Percentiles rank a stretch among this genome's conserved stretches.
Evolutionary conservation across 1,140 invertebrate genomes (phyloP).

Genomic region (Drosophila triauraria): DNA sequence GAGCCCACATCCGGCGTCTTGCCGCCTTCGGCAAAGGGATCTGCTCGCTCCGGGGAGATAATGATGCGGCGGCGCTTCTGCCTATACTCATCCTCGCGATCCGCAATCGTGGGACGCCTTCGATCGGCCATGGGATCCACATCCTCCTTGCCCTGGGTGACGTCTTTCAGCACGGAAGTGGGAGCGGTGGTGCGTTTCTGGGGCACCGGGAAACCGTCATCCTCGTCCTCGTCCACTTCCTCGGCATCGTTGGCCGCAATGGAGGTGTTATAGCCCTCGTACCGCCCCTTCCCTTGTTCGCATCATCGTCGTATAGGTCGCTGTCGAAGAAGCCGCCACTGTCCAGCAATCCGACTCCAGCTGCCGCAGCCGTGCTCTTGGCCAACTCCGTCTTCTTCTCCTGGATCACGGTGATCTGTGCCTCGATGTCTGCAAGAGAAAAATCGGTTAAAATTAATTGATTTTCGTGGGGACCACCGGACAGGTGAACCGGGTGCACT

Average conservation of each 20-base stretch:
- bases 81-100: conserved; percentile 98
- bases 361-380: conserved; percentile 87
- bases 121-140: conserved; percentile 98
- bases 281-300: conserved; percentile 89
- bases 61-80: conserved; percentile 94
- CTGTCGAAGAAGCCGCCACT: conserved; percentile 94
- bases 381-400: conserved; percentile 92
- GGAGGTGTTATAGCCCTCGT: conserved; percentile 97
- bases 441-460: conserved; percentile 39
- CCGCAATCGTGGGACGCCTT: conserved; percentile 95
- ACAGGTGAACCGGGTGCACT: conserved; percentile 12
- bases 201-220: conserved; percentile 89
- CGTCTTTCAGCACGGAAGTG: conserved; percentile 94
- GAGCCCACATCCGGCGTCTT: conserved; percentile 98
- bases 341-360: conserved; percentile 94
- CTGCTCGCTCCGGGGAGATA: conserved; percentile 97
- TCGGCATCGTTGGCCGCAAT: conserved; percentile 96
- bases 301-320: conserved; percentile 94
- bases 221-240: conserved; percentile 91
- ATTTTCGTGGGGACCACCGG: conserved; percentile 37
- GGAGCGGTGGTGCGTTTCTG: conserved; percentile 92
- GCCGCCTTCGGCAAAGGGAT: conserved; percentile 99
- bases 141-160: conserved; percentile 94
- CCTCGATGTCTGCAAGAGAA: conserved; percentile 93
- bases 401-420: conserved; percentile 96